Conservation (phyloP, 1,140 invertebrate species). For the Hermetia illucens region DNA sequence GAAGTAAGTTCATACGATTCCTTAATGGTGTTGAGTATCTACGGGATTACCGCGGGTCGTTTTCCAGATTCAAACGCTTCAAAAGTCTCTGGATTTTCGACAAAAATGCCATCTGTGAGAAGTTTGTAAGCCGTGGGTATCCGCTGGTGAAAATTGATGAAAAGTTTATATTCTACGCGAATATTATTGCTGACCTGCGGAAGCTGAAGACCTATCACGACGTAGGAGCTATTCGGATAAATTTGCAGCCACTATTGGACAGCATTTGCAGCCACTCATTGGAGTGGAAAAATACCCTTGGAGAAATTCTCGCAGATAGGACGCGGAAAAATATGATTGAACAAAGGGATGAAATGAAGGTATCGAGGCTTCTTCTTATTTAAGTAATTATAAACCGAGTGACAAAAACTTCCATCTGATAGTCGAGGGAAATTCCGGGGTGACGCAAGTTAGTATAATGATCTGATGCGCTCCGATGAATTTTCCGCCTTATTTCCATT, state of each 20-base stretch:
- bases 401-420: too few relatives aligned
- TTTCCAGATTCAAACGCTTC: conserved; percentile 23
- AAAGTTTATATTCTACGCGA: conserved; percentile 67
- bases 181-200: conserved; percentile 55
- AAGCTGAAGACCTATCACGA: conserved; percentile 42
- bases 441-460: too few relatives aligned
- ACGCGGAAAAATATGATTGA: conserved; percentile 46
- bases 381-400: too few relatives aligned
- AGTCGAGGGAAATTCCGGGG: too few relatives aligned
- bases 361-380: too few relatives aligned
- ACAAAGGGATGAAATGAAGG: conserved; percentile 43
- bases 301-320: conserved; percentile 40
- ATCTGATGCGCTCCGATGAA: too few relatives aligned
- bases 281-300: conserved; percentile 56
- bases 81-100: conserved; percentile 67
- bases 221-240: conserved; percentile 50
- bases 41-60: background rate
- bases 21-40: conserved; percentile 3
- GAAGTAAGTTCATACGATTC: conserved; percentile 30
- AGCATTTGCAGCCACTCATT: conserved; percentile 47
- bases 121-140: conserved; percentile 56
- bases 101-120: conserved; percentile 56
- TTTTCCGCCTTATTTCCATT: too few relatives aligned
- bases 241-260: conserved; percentile 45
- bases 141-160: conserved; percentile 65